Evolutionary conservation across 2,113 vertebrate species (phyloP).

Genomic region (Narcine bancroftii): DNA sequence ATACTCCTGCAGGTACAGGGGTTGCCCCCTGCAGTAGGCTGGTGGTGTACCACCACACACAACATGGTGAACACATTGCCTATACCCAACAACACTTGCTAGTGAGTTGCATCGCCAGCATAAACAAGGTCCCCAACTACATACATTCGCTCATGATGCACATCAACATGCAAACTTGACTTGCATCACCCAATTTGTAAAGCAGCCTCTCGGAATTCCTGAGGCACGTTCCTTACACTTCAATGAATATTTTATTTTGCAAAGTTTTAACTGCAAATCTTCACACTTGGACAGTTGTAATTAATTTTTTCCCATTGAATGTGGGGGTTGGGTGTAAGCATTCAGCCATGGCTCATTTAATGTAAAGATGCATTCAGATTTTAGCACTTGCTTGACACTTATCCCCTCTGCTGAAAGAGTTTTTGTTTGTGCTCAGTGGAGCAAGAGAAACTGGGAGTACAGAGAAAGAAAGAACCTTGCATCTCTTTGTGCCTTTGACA

Average conservation of each 20-base stretch:
- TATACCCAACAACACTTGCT: background rate
- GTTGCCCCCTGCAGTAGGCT: too few relatives aligned
- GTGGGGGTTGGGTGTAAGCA: background rate
- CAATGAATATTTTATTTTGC: background rate
- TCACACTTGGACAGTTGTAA: background rate
- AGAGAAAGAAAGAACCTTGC: background rate
- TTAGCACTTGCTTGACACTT: background rate
- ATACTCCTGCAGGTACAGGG: too few relatives aligned
- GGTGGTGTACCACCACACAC: too few relatives aligned
- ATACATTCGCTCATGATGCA: background rate
- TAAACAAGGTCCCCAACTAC: background rate
- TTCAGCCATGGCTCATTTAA: background rate
- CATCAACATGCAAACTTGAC: background rate
- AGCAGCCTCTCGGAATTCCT: background rate
- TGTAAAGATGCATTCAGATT: background rate
- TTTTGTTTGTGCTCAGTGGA: constrained; percentile 5
- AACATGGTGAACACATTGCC: too few relatives aligned
- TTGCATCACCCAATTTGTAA: background rate
- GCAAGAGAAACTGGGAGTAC: background rate
- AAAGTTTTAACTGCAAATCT: background rate
- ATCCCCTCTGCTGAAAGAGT: background rate
- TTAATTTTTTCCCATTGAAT: background rate
- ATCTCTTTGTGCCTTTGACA: background rate
- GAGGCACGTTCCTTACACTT: background rate
- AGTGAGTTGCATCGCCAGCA: background rate